Conservation (phyloP, 2,113 vertebrate genomes). For the Mixornis gularis region DNA sequence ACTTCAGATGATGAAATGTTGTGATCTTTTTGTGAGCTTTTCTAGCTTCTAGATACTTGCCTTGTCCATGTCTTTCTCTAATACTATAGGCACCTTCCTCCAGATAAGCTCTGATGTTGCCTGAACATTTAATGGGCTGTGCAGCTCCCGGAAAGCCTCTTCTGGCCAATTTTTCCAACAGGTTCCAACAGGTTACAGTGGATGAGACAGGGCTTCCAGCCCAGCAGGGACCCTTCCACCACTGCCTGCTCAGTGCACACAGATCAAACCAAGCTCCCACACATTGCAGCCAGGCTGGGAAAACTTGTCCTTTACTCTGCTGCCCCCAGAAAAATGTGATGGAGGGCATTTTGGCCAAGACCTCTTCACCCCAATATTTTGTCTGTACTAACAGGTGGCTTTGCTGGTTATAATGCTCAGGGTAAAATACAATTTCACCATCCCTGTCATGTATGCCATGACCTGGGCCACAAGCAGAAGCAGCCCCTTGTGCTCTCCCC, state of each 20-base stretch:
- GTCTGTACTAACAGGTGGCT: background rate
- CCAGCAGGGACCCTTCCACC: background rate
- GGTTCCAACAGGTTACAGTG: background rate
- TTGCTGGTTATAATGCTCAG: background rate
- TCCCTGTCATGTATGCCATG: fast-evolving
- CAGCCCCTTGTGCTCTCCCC: background rate
- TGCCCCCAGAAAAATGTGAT: background rate
- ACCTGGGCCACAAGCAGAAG: background rate
- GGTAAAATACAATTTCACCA: background rate
- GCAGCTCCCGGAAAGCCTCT: background rate
- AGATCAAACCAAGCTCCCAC: background rate
- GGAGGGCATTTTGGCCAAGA: background rate
- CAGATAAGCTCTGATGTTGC: background rate
- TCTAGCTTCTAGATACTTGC: background rate
- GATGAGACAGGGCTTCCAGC: background rate
- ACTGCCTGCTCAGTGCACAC: background rate
- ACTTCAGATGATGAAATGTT: background rate
- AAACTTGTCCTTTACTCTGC: background rate
- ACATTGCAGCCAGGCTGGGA: fast-evolving
- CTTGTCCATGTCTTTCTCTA: background rate
- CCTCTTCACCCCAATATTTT: background rate
- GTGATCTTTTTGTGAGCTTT: background rate
- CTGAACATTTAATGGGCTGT: background rate
- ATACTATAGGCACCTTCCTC: background rate
- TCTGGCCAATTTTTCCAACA: background rate